Evolutionary conservation across 2,113 vertebrate genomes (phyloP), one percentile per base, ranked within the genome.

Genomic region (Ctenodactylus gundi): DNA sequence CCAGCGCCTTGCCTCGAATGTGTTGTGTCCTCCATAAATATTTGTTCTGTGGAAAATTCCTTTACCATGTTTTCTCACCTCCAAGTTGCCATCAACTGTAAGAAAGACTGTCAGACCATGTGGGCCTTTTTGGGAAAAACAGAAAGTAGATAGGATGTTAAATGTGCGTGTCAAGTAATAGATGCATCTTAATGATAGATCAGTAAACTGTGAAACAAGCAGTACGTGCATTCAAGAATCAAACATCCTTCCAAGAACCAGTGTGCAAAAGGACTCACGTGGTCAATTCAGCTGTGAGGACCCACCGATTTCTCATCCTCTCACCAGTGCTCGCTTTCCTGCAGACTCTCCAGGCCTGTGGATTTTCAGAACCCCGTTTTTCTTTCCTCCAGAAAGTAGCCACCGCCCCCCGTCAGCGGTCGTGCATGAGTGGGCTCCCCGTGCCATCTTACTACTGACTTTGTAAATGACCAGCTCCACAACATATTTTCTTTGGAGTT

Each of bases 401-500:
- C 49, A 23, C 4, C 13, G 84, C 20, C 62, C 34, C 12, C 7
- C 13, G 31, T 53, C 80, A 73, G 51, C 44, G 10, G 67, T 20
- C 55, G 84, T 25, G 53, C 68, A 9, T 1, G 23, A 34, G 5
- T 15, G 67, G 75, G 62, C 53, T 83, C 81, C 34, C 41, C 0
- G 31, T 20, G 60, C 44, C 84, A 57, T 21, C 70, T 91, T 2
- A 0, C 87, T n/a, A 0, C n/a, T 20, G 89, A 90, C 92, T 96
- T 94, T 89, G 92, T 88, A 90, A 96, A 95, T 67, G 93, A 93
- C 88, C 85, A 13, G 85, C 57, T 60, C 73, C 29, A 13, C 85
- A n/a, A 75, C 93, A 44, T 85, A 76, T 96, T 97, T 91, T 95
- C 95, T 85, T 92, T 82, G 87, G 51, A 72, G 39, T 96, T 93